Conservation (phyloP, 2,797 vertebrate species). For the Halcyon smyrnensis region DNA sequence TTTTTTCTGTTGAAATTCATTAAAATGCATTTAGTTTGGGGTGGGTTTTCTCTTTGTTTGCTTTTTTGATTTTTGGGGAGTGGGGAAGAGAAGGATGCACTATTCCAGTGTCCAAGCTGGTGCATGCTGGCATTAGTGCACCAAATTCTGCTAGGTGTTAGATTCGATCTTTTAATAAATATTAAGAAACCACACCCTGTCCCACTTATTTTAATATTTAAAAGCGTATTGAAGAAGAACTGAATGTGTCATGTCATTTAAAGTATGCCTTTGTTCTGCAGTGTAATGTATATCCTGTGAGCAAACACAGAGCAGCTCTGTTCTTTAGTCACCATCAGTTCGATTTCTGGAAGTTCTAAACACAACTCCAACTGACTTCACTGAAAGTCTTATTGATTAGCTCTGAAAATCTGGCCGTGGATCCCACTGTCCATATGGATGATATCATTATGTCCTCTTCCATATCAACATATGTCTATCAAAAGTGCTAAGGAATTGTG, state of each 20-base stretch:
- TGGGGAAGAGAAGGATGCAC: neutral
- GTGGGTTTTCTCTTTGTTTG: no score
- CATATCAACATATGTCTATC: conserved; percentile 31
- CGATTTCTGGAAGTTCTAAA: conserved; percentile 5
- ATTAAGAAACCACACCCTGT: neutral
- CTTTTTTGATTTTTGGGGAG: neutral
- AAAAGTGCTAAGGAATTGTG: conserved; percentile 35
- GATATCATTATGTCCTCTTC: conserved; percentile 11
- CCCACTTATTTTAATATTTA: neutral
- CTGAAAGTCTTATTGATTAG: conserved; percentile 21
- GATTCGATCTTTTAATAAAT: neutral
- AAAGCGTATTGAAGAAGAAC: neutral
- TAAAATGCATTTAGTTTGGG: conserved; percentile 28
- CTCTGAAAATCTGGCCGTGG: conserved; percentile 14
- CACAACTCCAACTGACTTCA: neutral
- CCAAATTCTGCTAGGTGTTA: neutral
- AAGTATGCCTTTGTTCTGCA: neutral
- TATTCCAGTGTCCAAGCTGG: neutral
- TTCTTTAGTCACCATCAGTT: neutral
- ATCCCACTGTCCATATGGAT: conserved; percentile 22
- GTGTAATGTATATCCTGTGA: neutral
- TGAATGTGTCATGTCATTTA: neutral
- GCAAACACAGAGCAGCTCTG: neutral
- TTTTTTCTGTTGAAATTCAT: conserved; percentile 42
- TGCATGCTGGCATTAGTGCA: neutral